Conservation (phyloP, 2,797 vertebrate species). For the Threskiornis aethiopicus region DNA sequence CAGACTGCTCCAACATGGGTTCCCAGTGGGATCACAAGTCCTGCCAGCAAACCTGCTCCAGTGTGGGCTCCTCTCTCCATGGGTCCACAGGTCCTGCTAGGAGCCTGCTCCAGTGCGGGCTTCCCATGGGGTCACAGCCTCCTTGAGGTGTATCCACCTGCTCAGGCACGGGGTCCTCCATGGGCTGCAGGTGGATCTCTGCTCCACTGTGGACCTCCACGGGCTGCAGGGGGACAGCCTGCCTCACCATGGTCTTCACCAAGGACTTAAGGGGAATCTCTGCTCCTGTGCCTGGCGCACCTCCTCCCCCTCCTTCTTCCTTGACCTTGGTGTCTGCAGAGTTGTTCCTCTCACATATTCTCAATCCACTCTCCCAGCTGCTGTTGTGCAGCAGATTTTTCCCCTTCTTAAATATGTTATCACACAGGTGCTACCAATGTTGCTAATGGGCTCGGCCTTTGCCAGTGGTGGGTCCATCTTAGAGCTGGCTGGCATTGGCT, state of each 20-base stretch:
- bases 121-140: background rate
- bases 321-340: background rate
- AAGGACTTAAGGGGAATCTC: background rate
- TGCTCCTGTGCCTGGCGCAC: rapidly evolving
- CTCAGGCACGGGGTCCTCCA: background rate
- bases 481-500: background rate
- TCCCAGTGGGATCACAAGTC: too few relatives aligned
- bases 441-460: background rate
- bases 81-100: too few relatives aligned
- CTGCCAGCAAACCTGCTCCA: background rate
- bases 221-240: background rate
- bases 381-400: background rate
- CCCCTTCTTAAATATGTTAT: background rate
- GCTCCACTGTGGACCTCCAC: too few relatives aligned
- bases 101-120: background rate
- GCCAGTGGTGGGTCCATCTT: background rate
- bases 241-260: background rate
- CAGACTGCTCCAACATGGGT: too few relatives aligned
- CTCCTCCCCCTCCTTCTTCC: background rate
- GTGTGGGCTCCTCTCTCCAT: too few relatives aligned
- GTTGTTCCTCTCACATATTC: background rate
- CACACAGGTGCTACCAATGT: background rate
- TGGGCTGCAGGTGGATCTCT: background rate
- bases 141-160: background rate
- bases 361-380: background rate